A percentile compares a stretch with the other conserved stretches of the same genome.
Conservation (phyloP, 2,888 invertebrate genomes). For the Diplolepis rosae region DNA sequence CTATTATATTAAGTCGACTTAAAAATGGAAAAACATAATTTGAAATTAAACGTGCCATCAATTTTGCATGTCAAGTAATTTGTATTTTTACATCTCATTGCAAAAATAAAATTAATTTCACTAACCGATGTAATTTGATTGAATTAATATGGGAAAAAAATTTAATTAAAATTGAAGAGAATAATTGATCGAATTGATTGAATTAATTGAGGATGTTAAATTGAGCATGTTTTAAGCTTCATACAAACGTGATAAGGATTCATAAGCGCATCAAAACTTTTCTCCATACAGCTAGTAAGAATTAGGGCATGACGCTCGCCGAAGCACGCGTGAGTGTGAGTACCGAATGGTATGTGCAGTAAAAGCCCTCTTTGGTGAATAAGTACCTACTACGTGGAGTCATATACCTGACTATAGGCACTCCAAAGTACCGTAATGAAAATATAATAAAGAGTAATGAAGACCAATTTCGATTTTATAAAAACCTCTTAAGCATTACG, state of each 20-base stretch:
- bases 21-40: too few species aligned
- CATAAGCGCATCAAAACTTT: constrained; percentile 22
- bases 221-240: constrained; percentile 13
- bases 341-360: constrained; percentile 37
- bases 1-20: too few species aligned
- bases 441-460: constrained; percentile 25
- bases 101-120: not conserved
- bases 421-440: constrained; percentile 29
- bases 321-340: constrained; percentile 49
- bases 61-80: too few species aligned
- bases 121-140: not conserved
- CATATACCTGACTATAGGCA: not conserved
- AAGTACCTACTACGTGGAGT: not conserved
- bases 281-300: constrained; percentile 49
- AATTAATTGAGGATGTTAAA: constrained; percentile 19
- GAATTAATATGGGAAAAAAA: not conserved
- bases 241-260: constrained; percentile 18
- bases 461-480: constrained; percentile 19
- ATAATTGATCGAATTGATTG: constrained; percentile 1
- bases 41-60: too few species aligned
- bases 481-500: not conserved
- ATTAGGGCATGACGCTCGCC: constrained; percentile 59
- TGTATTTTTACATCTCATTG: not conserved
- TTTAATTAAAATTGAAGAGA: not conserved
- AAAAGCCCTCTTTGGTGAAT: constrained; percentile 37